Evolutionary conservation across 2,113 vertebrate species (phyloP).

Genomic region (Haliaeetus leucogaster): DNA sequence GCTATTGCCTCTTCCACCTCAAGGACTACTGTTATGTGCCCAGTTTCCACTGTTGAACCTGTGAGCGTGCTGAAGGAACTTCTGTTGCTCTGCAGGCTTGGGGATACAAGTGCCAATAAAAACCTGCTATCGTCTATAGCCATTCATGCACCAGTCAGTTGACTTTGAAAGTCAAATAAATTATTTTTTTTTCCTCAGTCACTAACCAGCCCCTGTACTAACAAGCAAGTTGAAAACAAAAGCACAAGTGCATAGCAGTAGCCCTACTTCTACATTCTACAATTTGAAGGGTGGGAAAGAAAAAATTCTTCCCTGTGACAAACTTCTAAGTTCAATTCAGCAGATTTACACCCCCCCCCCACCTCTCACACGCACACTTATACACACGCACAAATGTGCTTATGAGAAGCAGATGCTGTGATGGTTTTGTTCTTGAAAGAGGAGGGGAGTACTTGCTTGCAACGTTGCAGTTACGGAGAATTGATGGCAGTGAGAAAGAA

Average conservation of each 20-base stretch:
- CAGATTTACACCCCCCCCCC: constrained; percentile 32
- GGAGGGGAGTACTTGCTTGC: constrained; percentile 5
- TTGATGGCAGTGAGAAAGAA: background rate
- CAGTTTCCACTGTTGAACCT: background rate
- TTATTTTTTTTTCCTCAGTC: background rate
- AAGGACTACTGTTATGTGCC: background rate
- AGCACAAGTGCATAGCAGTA: background rate
- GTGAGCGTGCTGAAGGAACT: background rate
- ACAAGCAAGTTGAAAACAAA: background rate
- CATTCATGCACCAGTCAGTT: background rate
- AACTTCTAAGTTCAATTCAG: constrained; percentile 44
- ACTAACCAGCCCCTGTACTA: background rate
- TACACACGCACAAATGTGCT: constrained; percentile 48
- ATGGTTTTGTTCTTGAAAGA: constrained; percentile 48
- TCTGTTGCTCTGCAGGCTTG: background rate
- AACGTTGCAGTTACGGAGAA: background rate
- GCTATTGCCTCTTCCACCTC: background rate
- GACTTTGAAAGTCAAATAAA: background rate
- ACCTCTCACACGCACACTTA: background rate
- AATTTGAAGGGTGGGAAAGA: background rate
- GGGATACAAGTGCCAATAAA: background rate
- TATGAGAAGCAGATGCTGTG: constrained; percentile 76
- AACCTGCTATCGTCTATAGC: background rate
- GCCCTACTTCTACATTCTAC: background rate
- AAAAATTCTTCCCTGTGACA: background rate